These are phyloP conservation scores for Diplodus sargus DNA, from an alignment of 2,797 vertebrate species.

Conservation along the genomic window DNA sequence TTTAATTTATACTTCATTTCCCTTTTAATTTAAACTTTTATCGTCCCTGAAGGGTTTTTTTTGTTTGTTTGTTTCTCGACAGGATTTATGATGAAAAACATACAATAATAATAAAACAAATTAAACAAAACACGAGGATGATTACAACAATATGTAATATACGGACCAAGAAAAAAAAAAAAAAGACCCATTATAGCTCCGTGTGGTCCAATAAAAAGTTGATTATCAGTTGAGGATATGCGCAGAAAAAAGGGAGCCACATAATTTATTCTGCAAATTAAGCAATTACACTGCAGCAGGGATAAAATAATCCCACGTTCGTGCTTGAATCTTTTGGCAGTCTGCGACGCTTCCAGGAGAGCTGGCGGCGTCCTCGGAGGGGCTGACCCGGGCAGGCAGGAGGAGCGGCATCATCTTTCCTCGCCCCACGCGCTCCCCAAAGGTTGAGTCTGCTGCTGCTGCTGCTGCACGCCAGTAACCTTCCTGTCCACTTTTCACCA, in stretches of 20 bases:
- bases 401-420: slow-evolving; percentile 20
- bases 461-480: slow-evolving; percentile 1
- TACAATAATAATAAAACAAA: slow-evolving; percentile 38
- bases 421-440: neutral
- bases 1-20: slow-evolving; percentile 49
- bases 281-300: neutral
- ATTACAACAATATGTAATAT: neutral
- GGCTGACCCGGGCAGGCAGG: slow-evolving; percentile 1
- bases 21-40: slow-evolving; percentile 54
- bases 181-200: slow-evolving; percentile 7
- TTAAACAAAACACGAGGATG: slow-evolving; percentile 30
- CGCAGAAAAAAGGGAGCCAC: slow-evolving; percentile 1
- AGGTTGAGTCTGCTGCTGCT: slow-evolving; percentile 37
- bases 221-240: slow-evolving; percentile 22
- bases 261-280: slow-evolving; percentile 21
- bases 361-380: neutral
- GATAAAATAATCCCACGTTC: slow-evolving; percentile 14
- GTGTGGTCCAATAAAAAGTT: slow-evolving; percentile 26
- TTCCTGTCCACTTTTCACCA: neutral
- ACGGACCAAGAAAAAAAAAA: neutral
- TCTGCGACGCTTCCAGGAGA: slow-evolving; percentile 15
- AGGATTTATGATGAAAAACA: slow-evolving; percentile 52
- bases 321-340: neutral
- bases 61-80: slow-evolving; percentile 14
- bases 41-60: slow-evolving; percentile 31